A percentile compares a stretch with the other conserved stretches of the same genome.
These are phyloP conservation scores for Podarcis muralis DNA, from an alignment of 2,113 vertebrate genomes.

Conservation along the genomic window DNA sequence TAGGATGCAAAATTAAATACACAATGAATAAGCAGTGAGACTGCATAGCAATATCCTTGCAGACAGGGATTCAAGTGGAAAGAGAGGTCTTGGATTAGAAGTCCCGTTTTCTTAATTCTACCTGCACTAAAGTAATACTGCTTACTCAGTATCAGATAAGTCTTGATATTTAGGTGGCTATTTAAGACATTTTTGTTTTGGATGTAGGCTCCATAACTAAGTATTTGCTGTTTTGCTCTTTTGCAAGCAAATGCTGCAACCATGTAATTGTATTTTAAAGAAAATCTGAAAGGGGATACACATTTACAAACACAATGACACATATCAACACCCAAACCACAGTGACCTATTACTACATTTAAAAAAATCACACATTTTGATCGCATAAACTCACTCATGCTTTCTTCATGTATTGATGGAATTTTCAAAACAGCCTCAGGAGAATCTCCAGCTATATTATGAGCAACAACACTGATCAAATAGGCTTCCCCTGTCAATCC, in stretches of 20 bases:
- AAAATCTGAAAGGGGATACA: no score
- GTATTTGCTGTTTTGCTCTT: no score
- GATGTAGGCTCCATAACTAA: no score
- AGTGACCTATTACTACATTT: neutral
- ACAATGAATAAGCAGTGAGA: neutral
- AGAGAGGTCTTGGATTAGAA: neutral
- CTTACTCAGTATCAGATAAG: no score
- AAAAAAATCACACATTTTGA: neutral
- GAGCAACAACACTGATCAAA: constrained; percentile 61
- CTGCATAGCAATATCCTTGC: neutral
- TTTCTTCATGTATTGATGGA: constrained; percentile 67
- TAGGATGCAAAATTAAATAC: neutral
- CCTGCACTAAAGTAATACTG: no score
- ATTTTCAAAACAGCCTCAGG: constrained; percentile 70
- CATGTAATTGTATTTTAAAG: no score
- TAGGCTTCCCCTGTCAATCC: constrained; percentile 59
- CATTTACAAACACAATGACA: no score
- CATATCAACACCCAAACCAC: no score
- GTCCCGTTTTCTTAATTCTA: no score
- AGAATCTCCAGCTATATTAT: constrained; percentile 73
- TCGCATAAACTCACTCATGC: constrained; percentile 36
- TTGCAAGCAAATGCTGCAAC: no score
- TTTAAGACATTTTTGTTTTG: no score
- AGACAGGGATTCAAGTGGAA: neutral
- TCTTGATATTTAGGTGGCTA: no score